phyloP scores from a whole-genome alignment of 1,140 invertebrate genomes.

The Alviniconcha marisindica region DNA sequence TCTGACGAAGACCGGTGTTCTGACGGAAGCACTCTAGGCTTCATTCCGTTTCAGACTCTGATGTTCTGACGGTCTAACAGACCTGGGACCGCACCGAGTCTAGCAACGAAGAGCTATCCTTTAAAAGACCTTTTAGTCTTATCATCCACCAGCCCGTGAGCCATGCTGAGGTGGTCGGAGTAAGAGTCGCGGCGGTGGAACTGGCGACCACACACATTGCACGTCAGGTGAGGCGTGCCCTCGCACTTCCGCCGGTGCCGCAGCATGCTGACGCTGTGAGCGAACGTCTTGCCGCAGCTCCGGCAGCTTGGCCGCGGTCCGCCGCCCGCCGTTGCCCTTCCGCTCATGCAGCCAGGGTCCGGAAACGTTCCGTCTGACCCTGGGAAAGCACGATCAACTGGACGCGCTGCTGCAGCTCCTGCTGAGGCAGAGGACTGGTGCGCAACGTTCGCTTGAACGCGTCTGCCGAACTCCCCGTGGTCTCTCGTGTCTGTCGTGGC shows the following conservation, averaged over 20 bases:
- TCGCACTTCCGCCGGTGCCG: slow-evolving; percentile 35
- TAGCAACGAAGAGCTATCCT: no score
- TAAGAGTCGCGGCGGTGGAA: slow-evolving; percentile 35
- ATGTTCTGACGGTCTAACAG: no score
- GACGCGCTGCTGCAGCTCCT: neutral
- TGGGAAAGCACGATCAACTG: no score
- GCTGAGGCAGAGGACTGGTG: neutral
- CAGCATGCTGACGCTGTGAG: slow-evolving; percentile 33
- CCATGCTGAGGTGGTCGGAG: slow-evolving; percentile 20
- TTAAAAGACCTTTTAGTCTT: neutral
- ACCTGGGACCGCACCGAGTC: no score
- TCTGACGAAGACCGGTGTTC: no score
- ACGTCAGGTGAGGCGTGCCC: slow-evolving; percentile 30
- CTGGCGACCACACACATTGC: slow-evolving; percentile 2
- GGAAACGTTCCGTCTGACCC: neutral
- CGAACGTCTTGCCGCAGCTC: slow-evolving; percentile 34
- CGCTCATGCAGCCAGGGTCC: neutral
- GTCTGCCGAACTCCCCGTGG: neutral
- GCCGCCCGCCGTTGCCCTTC: neutral
- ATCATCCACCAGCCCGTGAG: neutral
- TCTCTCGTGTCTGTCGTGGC: no score
- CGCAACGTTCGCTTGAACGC: neutral
- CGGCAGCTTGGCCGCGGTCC: neutral
- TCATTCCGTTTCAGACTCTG: no score
- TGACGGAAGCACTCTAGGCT: no score